Evolutionary conservation across 2,113 vertebrate species (phyloP).

Genomic region (Stictonetta naevosa): DNA sequence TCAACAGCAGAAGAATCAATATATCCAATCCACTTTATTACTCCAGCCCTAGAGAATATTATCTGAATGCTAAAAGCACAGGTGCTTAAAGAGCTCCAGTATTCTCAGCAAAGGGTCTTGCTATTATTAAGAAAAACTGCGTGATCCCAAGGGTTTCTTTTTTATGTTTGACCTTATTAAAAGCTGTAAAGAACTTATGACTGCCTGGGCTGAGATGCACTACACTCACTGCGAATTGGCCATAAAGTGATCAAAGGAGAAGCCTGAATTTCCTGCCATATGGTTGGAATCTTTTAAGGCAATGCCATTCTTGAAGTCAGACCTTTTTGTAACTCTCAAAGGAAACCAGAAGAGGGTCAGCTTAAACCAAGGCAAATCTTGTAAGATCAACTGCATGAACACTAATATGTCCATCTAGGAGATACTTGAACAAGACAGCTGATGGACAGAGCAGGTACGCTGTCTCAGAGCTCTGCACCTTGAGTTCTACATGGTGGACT

Average conservation of each 20-base stretch:
- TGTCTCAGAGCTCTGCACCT: not conserved
- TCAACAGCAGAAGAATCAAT: not conserved
- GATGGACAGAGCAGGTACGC: not conserved
- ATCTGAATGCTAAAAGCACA: not conserved
- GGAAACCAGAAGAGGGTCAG: not conserved
- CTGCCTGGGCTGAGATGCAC: not conserved
- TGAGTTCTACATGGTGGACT: not conserved
- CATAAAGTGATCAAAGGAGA: not conserved
- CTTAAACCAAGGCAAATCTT: not conserved
- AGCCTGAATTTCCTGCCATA: not conserved
- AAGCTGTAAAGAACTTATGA: not conserved
- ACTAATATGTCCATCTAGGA: not conserved
- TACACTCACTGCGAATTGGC: not conserved
- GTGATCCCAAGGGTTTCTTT: not conserved
- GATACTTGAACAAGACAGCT: not conserved
- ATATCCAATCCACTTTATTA: not conserved
- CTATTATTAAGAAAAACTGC: not conserved
- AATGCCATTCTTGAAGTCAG: not conserved
- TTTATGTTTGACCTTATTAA: not conserved
- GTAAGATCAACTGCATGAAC: not conserved
- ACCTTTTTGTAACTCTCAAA: not conserved
- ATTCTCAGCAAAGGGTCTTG: not conserved
- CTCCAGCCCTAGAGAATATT: not conserved
- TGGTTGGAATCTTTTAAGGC: not conserved
- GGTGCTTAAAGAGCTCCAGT: not conserved